Evolutionary conservation across 2,113 vertebrate genomes (phyloP), one percentile per base, ranked within the genome.

Genomic region (Labeo rohita): DNA sequence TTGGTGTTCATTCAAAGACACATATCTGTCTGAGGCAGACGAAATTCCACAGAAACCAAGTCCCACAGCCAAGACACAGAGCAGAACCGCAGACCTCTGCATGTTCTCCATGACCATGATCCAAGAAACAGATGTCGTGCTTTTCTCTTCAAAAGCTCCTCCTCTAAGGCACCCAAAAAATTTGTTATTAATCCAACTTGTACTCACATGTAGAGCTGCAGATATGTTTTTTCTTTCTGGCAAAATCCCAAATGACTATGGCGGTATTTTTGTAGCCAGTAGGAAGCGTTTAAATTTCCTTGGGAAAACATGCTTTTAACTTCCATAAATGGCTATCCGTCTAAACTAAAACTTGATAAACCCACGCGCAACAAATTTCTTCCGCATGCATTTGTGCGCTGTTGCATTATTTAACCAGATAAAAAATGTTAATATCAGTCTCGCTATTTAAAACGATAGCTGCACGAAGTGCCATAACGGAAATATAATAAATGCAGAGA

Each of bases 91-190:
- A 84, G 54, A 85, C 80, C 87, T 87, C 76, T 84, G 68, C 50
- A 52, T 43, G 52, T 86, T 90, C 65, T 87, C 74, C 43, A 80
- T 66, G 54, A 89, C 89, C 91, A 91, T 90, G 87, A 92, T 92
- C 63, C 90, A 89, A 83, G 80, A 90, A 85, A 74, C 90, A 90
- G 89, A 91, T 90, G 90, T 85, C 59, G n/a, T 34, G 9, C 39
- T 23, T 75, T 77, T 73, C 59, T 54, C 3, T 72, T 36, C 54
- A 6, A 86, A 49, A 87, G 34, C n/a, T 6, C 28, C 61, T 59
- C 52, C 59, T 74, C 45, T 5, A 13, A 23, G 68, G 18, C 10
- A 3, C 3, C 21, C 8, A 59, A 47, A 85, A 28, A 73, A 74
- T 3, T 34, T 23, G 10, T 54, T 36, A 43, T 63, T 82, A 9